phyloP scores from a whole-genome alignment of 2,797 vertebrate species.

The Coreius guichenoti region DNA sequence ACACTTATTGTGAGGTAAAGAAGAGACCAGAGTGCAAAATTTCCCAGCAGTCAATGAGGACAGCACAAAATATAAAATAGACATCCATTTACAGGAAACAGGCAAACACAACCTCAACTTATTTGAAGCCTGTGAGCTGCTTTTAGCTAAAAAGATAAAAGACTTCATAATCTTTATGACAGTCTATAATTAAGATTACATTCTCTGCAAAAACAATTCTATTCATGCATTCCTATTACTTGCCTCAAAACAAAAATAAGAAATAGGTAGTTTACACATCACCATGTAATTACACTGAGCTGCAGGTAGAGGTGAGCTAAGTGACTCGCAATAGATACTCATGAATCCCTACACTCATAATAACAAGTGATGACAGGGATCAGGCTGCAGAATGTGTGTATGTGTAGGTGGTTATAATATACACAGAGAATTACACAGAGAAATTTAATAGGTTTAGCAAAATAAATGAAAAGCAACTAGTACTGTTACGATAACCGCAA shows the following conservation, averaged over 20 bases:
- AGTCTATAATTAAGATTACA: slow-evolving; percentile 1
- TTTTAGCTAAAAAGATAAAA: background rate
- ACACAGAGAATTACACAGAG: background rate
- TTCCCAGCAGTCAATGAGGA: background rate
- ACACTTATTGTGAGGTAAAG: background rate
- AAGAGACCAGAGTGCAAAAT: background rate
- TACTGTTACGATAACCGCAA: too few relatives aligned
- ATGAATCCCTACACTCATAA: background rate
- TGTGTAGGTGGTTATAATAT: slow-evolving; percentile 16
- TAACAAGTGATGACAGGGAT: background rate
- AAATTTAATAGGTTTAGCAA: slow-evolving; percentile 33
- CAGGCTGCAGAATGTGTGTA: background rate
- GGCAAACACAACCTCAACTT: background rate
- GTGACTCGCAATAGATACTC: slow-evolving; percentile 9
- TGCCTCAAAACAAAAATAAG: slow-evolving; percentile 11
- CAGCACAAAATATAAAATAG: background rate
- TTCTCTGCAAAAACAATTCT: background rate
- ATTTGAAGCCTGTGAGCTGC: background rate
- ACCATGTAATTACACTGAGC: slow-evolving; percentile 20
- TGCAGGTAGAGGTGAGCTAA: background rate
- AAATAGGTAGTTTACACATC: slow-evolving; percentile 26
- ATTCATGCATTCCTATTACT: background rate
- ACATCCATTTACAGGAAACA: background rate
- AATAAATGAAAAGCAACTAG: slow-evolving; percentile 60
- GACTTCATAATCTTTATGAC: background rate